phyloP scores from a whole-genome alignment of 1,140 invertebrate species.

The Drosophila trapezifrons region DNA sequence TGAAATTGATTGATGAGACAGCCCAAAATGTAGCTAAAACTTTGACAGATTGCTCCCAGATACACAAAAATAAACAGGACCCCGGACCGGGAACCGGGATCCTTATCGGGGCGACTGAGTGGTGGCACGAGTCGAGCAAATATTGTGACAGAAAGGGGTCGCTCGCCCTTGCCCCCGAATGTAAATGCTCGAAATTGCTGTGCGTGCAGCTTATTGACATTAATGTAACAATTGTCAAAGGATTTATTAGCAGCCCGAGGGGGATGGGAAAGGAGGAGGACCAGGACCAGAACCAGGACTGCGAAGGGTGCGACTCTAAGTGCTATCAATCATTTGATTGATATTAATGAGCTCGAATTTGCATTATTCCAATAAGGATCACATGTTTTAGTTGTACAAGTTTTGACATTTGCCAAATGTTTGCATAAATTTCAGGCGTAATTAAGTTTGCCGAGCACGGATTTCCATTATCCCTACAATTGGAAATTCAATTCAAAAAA shows the following conservation, averaged over 20 bases:
- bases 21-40: conserved; percentile 59
- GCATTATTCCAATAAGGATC: conserved; percentile 71
- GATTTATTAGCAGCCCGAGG: conserved; percentile 75
- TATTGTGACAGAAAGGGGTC: conserved; percentile 60
- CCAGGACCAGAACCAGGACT: not conserved
- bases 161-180: conserved; percentile 38
- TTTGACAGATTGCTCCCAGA: conserved; percentile 73
- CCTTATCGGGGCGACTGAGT: conserved; percentile 37
- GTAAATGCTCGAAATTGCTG: conserved; percentile 64
- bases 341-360: conserved; percentile 83
- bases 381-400: conserved; percentile 35
- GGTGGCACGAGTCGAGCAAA: conserved; percentile 64
- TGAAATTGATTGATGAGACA: conserved; percentile 77
- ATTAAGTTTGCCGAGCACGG: conserved; percentile 62
- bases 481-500: conserved; percentile 11
- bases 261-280: conserved; percentile 27
- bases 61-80: conserved; percentile 43
- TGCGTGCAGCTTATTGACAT: conserved; percentile 81
- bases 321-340: conserved; percentile 83
- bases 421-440: conserved; percentile 75
- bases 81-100: conserved; percentile 28
- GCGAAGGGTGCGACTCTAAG: conserved; percentile 24
- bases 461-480: conserved; percentile 48
- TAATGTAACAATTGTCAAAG: conserved; percentile 84
- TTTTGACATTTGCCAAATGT: conserved; percentile 55